Evolutionary conservation across 2,113 vertebrate species (phyloP).

Genomic region (Lota lota): DNA sequence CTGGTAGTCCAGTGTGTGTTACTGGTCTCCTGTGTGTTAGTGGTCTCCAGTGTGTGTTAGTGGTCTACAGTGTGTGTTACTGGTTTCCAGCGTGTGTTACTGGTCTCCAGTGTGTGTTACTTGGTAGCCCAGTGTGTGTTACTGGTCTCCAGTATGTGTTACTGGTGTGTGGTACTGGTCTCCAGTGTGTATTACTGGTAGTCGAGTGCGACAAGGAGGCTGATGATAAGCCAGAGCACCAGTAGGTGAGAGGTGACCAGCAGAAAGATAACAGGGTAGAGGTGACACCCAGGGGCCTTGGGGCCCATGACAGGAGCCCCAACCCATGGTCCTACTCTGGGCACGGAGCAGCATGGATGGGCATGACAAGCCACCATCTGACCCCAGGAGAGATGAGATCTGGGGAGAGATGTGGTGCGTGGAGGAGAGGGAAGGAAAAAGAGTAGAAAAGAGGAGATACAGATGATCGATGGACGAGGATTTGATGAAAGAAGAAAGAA

Average conservation of each 20-base stretch:
- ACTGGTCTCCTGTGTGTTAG: neutral
- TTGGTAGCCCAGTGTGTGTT: neutral
- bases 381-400: slow-evolving; percentile 56
- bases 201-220: slow-evolving; percentile 89
- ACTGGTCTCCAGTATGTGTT: neutral
- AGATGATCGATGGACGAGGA: too few species aligned
- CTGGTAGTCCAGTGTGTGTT: neutral
- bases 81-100: slow-evolving; percentile 51
- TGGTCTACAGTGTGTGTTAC: slow-evolving; percentile 80
- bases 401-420: slow-evolving; percentile 14
- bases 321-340: slow-evolving; percentile 13
- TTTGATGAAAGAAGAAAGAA: neutral
- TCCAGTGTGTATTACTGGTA: slow-evolving; percentile 78
- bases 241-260: slow-evolving; percentile 96
- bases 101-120: slow-evolving; percentile 80
- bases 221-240: slow-evolving; percentile 97
- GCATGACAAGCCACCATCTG: slow-evolving; percentile 55
- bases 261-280: slow-evolving; percentile 94
- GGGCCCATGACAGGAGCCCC: slow-evolving; percentile 29
- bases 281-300: slow-evolving; percentile 74
- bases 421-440: neutral
- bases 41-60: slow-evolving; percentile 60
- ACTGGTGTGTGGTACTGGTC: neutral
- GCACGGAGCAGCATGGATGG: slow-evolving; percentile 28
- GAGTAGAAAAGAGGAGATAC: neutral